Percentiles rank a stretch among this genome's conserved stretches.
Evolutionary conservation across 2,113 vertebrate genomes (phyloP).

Genomic region (Perca flavescens): DNA sequence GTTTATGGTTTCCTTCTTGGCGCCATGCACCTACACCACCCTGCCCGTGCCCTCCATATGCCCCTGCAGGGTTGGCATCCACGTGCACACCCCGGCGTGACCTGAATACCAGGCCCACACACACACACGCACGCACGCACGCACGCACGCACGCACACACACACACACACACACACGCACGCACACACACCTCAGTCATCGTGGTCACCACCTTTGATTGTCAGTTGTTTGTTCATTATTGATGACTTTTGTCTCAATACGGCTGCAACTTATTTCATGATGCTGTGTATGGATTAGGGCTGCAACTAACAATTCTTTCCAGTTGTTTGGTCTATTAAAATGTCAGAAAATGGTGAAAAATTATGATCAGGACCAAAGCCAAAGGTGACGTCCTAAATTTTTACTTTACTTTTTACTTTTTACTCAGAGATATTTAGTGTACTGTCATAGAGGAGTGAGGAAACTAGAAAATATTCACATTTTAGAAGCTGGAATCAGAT

Average conservation of each 20-base stretch:
- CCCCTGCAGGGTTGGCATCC: conserved; percentile 39
- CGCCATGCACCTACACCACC: conserved; percentile 1
- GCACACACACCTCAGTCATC: conserved; percentile 6
- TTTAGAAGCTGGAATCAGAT: too few relatives aligned
- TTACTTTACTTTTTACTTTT: too few relatives aligned
- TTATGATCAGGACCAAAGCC: too few relatives aligned
- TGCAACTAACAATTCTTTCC: too few relatives aligned
- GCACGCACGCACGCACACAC: too few relatives aligned
- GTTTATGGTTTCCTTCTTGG: conserved; percentile 74
- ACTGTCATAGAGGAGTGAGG: too few relatives aligned
- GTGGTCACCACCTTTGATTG: background rate
- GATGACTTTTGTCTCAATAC: background rate
- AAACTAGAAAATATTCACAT: too few relatives aligned
- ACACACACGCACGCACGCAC: background rate
- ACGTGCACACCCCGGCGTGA: conserved; percentile 22
- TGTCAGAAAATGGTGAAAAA: too few relatives aligned
- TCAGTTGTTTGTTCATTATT: conserved; percentile 3
- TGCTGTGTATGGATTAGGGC: too few relatives aligned
- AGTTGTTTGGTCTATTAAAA: too few relatives aligned
- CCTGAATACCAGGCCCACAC: conserved; percentile 49
- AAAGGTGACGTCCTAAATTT: too few relatives aligned
- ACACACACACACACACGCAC: background rate
- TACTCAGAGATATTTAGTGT: too few relatives aligned
- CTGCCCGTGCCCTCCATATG: conserved; percentile 50
- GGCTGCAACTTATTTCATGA: background rate